These are phyloP conservation scores for Aurelia sp. DNA, from an alignment of 30 jellyfish, hydroid and myxozoan species.

Conservation along the genomic window DNA sequence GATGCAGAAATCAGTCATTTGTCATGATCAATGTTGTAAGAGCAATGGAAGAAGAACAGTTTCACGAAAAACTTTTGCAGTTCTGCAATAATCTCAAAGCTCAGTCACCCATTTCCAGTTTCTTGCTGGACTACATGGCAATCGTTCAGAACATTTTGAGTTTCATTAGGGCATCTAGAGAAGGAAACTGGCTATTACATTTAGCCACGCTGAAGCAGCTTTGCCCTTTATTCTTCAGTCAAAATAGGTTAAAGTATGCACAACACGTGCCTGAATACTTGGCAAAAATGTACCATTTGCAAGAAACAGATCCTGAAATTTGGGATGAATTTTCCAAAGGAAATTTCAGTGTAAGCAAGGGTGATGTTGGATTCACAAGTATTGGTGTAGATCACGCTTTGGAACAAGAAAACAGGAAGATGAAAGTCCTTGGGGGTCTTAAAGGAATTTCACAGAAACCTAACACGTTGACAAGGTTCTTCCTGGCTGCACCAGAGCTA, in stretches of 20 bases:
- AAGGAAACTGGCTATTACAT: conserved; percentile 26
- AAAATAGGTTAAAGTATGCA: conserved; percentile 1
- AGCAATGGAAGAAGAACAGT: not conserved
- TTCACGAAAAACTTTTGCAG: not conserved
- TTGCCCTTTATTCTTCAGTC: conserved; percentile 16
- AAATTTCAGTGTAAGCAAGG: not conserved
- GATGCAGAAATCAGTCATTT: not conserved
- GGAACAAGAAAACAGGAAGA: not conserved
- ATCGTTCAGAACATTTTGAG: not conserved
- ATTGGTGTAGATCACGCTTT: not conserved
- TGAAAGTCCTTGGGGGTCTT: not conserved
- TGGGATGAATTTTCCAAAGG: not conserved
- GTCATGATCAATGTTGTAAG: not conserved
- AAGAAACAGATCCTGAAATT: not conserved
- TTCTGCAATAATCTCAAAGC: not conserved
- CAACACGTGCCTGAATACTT: conserved; percentile 3
- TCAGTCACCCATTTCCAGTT: not conserved
- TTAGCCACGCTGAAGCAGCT: conserved; percentile 11
- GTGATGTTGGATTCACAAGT: not conserved
- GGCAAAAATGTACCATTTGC: not conserved
- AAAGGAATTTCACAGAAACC: not conserved
- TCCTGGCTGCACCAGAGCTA: conserved; percentile 35
- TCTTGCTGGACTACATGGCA: not conserved
- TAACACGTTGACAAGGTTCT: conserved; percentile 22
- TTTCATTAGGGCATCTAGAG: conserved; percentile 3